Percentiles rank a stretch among this genome's conserved stretches.
These are phyloP conservation scores for Paramormyrops kingsleyae DNA, from an alignment of 2,113 vertebrate species.

Conservation along the genomic window DNA sequence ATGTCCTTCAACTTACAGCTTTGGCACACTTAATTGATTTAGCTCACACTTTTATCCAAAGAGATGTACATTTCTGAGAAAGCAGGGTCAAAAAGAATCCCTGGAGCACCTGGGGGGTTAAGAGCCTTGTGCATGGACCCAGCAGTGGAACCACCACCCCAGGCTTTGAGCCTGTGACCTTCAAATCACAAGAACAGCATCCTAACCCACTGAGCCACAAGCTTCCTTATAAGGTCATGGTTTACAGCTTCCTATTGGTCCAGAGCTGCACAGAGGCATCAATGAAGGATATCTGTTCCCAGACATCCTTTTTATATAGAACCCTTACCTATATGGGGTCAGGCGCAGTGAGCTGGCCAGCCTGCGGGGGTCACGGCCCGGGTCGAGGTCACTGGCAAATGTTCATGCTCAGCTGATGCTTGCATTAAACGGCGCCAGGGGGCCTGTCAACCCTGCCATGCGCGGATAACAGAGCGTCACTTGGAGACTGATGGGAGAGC, in stretches of 20 bases:
- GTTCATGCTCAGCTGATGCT: neutral
- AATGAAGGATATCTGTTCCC: neutral
- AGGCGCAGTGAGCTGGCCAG: neutral
- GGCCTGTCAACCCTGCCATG: neutral
- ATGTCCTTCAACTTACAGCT: neutral
- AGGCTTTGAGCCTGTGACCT: neutral
- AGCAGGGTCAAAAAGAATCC: neutral
- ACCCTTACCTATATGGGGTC: neutral
- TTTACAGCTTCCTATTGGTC: neutral
- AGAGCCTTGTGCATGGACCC: neutral
- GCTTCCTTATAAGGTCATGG: neutral
- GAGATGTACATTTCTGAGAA: neutral
- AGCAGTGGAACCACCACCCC: neutral
- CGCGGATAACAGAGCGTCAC: neutral
- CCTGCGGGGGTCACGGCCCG: neutral
- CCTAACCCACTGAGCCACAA: neutral
- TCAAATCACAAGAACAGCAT: neutral
- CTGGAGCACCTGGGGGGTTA: neutral
- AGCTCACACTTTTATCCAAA: neutral
- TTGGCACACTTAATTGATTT: neutral
- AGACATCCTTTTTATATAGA: neutral
- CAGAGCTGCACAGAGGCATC: neutral
- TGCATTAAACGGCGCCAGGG: neutral
- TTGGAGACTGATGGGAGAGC: neutral
- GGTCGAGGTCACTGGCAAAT: neutral